These are phyloP conservation scores for Acrobasis suavella DNA, from an alignment of 2,888 invertebrate genomes.

Conservation along the genomic window DNA sequence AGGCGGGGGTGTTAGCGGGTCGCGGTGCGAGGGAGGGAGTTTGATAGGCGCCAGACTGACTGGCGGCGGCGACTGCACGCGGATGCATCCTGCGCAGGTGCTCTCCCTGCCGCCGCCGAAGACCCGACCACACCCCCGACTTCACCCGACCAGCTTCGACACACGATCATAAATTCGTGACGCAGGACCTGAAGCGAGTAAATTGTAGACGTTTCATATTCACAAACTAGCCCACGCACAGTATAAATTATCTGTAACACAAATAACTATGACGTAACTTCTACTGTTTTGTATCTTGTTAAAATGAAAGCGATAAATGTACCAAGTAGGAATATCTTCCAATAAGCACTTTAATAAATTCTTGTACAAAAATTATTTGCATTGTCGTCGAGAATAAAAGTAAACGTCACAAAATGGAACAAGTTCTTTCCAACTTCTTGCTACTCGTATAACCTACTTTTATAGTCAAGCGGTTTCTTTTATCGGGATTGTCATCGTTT, in stretches of 20 bases:
- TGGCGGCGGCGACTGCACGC: constrained; percentile 60
- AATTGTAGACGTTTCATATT: constrained; percentile 7
- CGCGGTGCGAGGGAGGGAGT: constrained; percentile 36
- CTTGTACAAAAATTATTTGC: not conserved
- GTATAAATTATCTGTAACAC: constrained; percentile 16
- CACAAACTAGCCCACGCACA: constrained; percentile 17
- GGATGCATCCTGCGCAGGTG: constrained; percentile 75
- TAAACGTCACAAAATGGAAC: not conserved
- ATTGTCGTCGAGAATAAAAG: constrained; percentile 5
- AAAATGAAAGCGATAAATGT: constrained; percentile 7
- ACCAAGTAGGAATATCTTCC: constrained; percentile 4
- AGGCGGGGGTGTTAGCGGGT: constrained; percentile 35
- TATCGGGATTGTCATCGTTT: not conserved
- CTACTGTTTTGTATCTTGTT: constrained; percentile 1
- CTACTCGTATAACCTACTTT: not conserved
- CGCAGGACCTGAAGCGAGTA: constrained; percentile 12
- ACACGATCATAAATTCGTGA: constrained; percentile 37
- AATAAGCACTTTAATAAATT: constrained; percentile 1
- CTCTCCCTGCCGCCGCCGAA: constrained; percentile 38
- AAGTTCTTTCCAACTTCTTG: not conserved
- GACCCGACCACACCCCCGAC: constrained; percentile 36
- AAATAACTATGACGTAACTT: constrained; percentile 10
- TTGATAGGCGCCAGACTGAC: constrained; percentile 70
- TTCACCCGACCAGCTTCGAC: constrained; percentile 36
- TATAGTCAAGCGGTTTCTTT: not conserved